Evolutionary conservation across 2,113 vertebrate genomes (phyloP).

Genomic region (Sinocyclocheilus anshuiensis): DNA sequence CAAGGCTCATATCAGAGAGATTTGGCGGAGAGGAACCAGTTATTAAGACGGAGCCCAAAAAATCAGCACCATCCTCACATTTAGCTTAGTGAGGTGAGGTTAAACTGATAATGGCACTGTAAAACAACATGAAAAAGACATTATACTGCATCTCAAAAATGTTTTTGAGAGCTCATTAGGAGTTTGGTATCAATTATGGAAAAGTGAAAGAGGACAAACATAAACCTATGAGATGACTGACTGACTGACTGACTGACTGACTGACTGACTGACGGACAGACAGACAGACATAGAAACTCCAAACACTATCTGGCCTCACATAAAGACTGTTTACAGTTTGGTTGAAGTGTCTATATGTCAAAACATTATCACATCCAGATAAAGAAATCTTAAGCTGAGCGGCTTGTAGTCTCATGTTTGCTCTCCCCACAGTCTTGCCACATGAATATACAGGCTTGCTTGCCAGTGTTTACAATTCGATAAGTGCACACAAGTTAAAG

Average conservation of each 20-base stretch:
- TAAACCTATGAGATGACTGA: not conserved
- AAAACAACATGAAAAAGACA: not conserved
- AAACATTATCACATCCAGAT: conserved; percentile 16
- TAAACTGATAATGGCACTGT: not conserved
- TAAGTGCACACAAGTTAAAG: conserved; percentile 60
- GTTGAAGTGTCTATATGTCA: conserved; percentile 15
- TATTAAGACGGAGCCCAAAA: conserved; percentile 43
- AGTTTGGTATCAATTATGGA: conserved; percentile 22
- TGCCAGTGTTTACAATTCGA: conserved; percentile 61
- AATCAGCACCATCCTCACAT: not conserved
- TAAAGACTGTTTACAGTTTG: conserved; percentile 20
- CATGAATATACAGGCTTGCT: conserved; percentile 46
- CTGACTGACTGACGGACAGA: not conserved
- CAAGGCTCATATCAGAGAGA: conserved; percentile 41
- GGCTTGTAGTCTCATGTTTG: conserved; percentile 11
- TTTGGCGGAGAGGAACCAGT: conserved; percentile 34
- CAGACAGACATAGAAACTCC: not conserved
- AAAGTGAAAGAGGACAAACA: not conserved
- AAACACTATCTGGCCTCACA: not conserved
- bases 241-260: not conserved
- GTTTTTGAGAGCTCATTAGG: not conserved
- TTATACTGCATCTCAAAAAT: not conserved
- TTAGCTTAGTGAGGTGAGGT: not conserved
- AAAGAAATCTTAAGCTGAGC: not conserved
- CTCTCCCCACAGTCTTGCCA: conserved; percentile 50